Evolutionary conservation across 2,113 vertebrate species (phyloP).

Genomic region (Erinaceus europaeus): DNA sequence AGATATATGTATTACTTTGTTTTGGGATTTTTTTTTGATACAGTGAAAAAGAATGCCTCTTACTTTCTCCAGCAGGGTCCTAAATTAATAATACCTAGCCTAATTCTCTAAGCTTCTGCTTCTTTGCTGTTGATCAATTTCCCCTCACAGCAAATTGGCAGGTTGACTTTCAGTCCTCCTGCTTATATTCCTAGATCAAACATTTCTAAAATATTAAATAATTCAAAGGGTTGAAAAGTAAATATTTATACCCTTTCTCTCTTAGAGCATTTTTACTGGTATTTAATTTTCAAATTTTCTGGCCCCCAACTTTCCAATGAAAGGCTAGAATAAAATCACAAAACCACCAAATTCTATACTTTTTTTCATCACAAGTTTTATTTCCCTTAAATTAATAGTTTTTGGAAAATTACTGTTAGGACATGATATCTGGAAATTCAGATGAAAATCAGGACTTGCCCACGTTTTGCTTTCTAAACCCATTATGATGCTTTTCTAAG

Average conservation of each 20-base stretch:
- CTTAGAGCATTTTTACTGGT: slow-evolving; percentile 53
- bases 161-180: neutral
- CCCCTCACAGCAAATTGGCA: slow-evolving; percentile 46
- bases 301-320: slow-evolving; percentile 54
- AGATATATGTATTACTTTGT: slow-evolving; percentile 9
- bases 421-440: slow-evolving; percentile 31
- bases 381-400: slow-evolving; percentile 33
- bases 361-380: slow-evolving; percentile 30
- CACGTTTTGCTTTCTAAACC: slow-evolving; percentile 4
- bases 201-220: slow-evolving; percentile 67
- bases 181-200: slow-evolving; percentile 58
- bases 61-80: slow-evolving; percentile 34
- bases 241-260: slow-evolving; percentile 62
- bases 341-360: neutral
- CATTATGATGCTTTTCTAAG: slow-evolving; percentile 51
- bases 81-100: slow-evolving; percentile 62
- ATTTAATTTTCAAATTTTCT: slow-evolving; percentile 58
- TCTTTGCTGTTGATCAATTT: slow-evolving; percentile 51
- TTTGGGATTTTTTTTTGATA: neutral
- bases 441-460: neutral
- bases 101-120: slow-evolving; percentile 28
- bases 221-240: slow-evolving; percentile 66
- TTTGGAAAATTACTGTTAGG: slow-evolving; percentile 15
- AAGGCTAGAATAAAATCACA: slow-evolving; percentile 36
- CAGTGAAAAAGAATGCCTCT: slow-evolving; percentile 1